Evolutionary conservation across 2,113 vertebrate genomes (phyloP), one percentile per base, ranked within the genome.

Genomic region (Lota lota): DNA sequence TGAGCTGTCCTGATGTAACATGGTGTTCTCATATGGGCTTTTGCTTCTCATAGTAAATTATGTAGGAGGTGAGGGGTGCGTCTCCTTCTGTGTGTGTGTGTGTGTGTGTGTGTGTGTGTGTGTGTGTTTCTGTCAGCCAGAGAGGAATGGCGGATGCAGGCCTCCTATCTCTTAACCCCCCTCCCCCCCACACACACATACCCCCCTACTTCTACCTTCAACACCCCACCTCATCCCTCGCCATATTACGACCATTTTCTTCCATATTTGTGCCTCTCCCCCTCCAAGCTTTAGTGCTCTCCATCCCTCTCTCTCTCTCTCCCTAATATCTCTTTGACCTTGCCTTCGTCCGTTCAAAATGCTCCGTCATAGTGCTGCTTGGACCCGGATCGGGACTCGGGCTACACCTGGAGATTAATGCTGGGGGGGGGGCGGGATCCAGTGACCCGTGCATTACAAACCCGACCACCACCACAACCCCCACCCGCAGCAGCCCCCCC

Each of bases 361-460:
- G 61, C 50, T 81, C 67, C 63, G 79, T 79, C 78, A 82, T n/a
- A 24, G 24, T 4, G 24, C 24, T 24, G 24, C 24, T 24, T 24
- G 24, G 24, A 24, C 2, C 24, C 24, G 24, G 24, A 24, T 24
- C 24, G 24, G 24, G 24, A 24, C 24, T 24, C 4, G n/a, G 61
- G 57, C 74, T 85, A 36, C 21, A 17, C 1, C 58, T 64, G 64
- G 65, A 54, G 62, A 87, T 85, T 82, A 84, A 88, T 85, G 75
- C 72, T 16, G 15, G 60, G 15, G 24, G 24, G 24, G 24, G 4
- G 24, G 71, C 33, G 78, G 53, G 61, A 75, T 72, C 60, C 73
- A 14, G 5, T 59, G 51, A 20, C 62, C 70, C 66, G 77, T 78
- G 67, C 84, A 83, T 86, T 87, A 87, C 69, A 75, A 57, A 60